A percentile compares a stretch with the other conserved stretches of the same genome.
Evolutionary conservation across 2,113 vertebrate species (phyloP).

Genomic region (Lepus timidus): DNA sequence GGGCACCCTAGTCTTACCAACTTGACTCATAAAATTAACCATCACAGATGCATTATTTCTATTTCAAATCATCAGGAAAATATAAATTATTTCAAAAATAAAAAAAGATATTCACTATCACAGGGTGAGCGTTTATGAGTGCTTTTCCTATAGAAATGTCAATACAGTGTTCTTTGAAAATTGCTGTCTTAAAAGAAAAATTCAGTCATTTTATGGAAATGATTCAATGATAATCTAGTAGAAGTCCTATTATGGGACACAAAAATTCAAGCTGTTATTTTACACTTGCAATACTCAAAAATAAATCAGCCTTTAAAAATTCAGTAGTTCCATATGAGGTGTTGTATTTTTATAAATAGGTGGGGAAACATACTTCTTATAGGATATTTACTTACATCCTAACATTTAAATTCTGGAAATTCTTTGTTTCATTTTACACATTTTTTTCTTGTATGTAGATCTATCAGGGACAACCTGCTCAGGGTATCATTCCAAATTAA

Average conservation of each 20-base stretch:
- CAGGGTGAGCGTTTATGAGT: neutral
- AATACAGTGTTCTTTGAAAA: neutral
- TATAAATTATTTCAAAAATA: neutral
- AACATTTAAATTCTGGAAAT: constrained; percentile 81
- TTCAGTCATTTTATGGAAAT: neutral
- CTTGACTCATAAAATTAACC: neutral
- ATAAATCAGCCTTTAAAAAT: constrained; percentile 74
- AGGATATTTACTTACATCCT: constrained; percentile 84
- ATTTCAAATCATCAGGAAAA: neutral
- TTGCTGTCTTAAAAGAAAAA: constrained; percentile 38
- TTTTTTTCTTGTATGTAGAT: constrained; percentile 74
- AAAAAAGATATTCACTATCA: neutral
- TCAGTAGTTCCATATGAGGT: constrained; percentile 83
- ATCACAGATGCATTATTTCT: neutral
- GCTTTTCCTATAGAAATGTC: neutral
- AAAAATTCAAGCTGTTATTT: constrained; percentile 49
- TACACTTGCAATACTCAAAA: constrained; percentile 21
- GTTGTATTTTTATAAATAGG: constrained; percentile 82
- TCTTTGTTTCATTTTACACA: constrained; percentile 76
- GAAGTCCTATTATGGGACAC: neutral
- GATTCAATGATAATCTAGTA: constrained; percentile 16
- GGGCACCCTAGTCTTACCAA: neutral
- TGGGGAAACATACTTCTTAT: constrained; percentile 85
- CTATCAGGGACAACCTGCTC: constrained; percentile 77
- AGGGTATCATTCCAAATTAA: constrained; percentile 80